These are phyloP conservation scores for Cyprinodon variegatus DNA, from an alignment of 2,113 vertebrate genomes.

Conservation along the genomic window DNA sequence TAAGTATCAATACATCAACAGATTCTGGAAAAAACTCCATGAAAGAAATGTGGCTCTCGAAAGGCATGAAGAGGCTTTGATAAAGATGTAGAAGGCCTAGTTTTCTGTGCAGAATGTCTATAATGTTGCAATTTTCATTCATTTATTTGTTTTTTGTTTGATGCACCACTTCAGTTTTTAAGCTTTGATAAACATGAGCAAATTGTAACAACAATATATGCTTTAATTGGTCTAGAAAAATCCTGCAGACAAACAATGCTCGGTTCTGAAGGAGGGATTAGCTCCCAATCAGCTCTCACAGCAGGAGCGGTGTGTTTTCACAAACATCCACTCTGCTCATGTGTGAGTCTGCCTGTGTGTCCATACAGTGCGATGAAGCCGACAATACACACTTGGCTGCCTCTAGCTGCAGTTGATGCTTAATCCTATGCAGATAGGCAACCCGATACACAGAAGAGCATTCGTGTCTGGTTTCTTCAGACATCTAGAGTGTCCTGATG, in stretches of 20 bases:
- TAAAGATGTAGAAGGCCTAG: too few species aligned
- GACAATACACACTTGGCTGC: constrained; percentile 31
- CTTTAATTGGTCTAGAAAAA: not conserved
- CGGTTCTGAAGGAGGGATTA: constrained; percentile 18
- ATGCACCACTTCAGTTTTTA: too few species aligned
- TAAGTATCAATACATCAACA: too few species aligned
- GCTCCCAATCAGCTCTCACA: not conserved
- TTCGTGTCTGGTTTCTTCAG: constrained; percentile 55
- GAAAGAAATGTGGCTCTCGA: too few species aligned
- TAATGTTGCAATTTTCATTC: too few species aligned
- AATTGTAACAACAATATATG: not conserved
- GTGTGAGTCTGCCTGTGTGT: not conserved
- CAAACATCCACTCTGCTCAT: not conserved
- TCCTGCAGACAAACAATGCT: not conserved
- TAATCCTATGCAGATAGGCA: constrained; percentile 13
- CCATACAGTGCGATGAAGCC: not conserved
- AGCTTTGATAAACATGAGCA: not conserved
- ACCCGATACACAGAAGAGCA: constrained; percentile 17
- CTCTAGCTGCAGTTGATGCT: constrained; percentile 3
- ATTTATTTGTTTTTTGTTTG: too few species aligned
- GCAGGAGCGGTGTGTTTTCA: not conserved
- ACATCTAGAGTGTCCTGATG: constrained; percentile 67
- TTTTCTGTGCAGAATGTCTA: too few species aligned
- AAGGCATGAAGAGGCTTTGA: too few species aligned
- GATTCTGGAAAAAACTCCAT: too few species aligned